phyloP scores from a whole-genome alignment of 2,113 vertebrate species.

The Anolis carolinensis region DNA sequence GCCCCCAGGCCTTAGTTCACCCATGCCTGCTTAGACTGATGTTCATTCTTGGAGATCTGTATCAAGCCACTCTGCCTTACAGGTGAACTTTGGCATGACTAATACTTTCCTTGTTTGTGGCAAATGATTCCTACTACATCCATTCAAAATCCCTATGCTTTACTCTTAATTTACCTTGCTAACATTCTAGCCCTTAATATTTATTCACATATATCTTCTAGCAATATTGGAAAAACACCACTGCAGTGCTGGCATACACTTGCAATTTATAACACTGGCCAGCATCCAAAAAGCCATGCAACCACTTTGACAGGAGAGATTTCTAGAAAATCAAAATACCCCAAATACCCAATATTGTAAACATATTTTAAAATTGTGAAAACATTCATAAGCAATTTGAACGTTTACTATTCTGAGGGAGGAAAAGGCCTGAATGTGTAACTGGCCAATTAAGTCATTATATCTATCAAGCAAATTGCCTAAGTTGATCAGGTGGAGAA shows the following conservation, averaged over 20 bases:
- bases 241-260: constrained; percentile 3
- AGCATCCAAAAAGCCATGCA: neutral
- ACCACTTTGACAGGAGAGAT: neutral
- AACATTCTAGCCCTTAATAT: neutral
- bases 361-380: neutral
- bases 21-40: neutral
- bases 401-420: neutral
- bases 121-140: neutral
- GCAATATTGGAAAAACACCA: neutral
- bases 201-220: neutral
- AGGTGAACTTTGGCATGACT: neutral
- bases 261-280: neutral
- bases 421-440: neutral
- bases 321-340: neutral
- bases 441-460: neutral
- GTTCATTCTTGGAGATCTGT: neutral
- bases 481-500: neutral
- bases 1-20: too few relatives aligned
- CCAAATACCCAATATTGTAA: neutral
- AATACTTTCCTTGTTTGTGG: neutral
- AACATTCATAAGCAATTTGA: neutral
- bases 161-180: neutral
- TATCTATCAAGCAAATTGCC: neutral
- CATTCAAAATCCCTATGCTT: neutral
- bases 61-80: neutral